Base-by-base conservation (phyloP, 2,797 vertebrate genomes). In the Chromobotia macracanthus region DNA sequence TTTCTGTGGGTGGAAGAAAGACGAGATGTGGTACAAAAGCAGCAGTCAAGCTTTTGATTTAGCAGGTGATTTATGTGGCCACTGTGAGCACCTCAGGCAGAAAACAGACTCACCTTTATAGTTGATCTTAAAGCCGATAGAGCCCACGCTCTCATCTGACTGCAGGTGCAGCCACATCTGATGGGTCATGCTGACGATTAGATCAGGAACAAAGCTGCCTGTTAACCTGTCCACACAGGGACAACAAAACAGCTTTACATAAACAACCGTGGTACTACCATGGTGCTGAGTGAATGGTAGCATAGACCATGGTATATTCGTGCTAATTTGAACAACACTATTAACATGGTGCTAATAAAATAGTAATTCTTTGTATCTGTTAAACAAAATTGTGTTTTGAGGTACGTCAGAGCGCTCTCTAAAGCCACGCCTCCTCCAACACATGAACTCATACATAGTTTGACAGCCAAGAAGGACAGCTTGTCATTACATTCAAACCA, bases 131-230 rank as follows among this genome's bases (percentile, higher is more conserved):
- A 99, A 99, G 75, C 97, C 97, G 25, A 99, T 96, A 4, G 97
- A 99, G 79, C 97, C 97, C 80, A 99, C 96, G 13, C 96, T 99
- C 91, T 99, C 97, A 87, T 99, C 97, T 0, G 97, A 98, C 90
- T 98, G 97, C 74, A 99, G 95, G 80, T 99, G 96, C 67, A 99
- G 90, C 97, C 97, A 99, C 97, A 99, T 98, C 89, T 98, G 97
- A 90, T 93, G 95, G 85, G 93, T 96, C 94, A 98, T 95, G 92
- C 97, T 99, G 86, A 98, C 97, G 87, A 98, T 98, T 87, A 99
- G 89, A 90, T 99, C 97, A 31, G 97, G 97, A 64, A 99, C 97
- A 90, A 98, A 98, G 88, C 96, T 99, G 75, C 97, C 97, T 0
- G 97, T 97, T 89, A 99, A 92, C 84, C 97, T 99, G 88, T 44